Percentiles rank a stretch among this genome's conserved stretches.
Conservation (phyloP, 2,888 invertebrate genomes). For the Zaprionus bogoriensis region DNA sequence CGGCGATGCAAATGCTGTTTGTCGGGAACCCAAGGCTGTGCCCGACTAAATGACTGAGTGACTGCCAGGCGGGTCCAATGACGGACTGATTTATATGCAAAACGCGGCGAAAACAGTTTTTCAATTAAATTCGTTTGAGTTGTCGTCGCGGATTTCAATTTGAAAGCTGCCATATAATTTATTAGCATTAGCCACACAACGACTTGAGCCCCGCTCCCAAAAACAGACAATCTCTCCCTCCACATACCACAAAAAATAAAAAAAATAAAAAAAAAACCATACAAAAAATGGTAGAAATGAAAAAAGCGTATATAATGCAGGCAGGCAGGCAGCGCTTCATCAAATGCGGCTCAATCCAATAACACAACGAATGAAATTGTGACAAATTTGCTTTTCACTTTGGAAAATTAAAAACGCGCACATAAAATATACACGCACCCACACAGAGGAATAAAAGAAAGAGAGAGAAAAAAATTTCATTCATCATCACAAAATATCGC, state of each 20-base stretch:
- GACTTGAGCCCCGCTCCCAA: constrained; percentile 48
- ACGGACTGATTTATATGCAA: constrained; percentile 71
- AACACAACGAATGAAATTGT: constrained; percentile 60
- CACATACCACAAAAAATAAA: constrained; percentile 14
- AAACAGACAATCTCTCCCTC: neutral
- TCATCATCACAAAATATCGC: constrained; percentile 66
- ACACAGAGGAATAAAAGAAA: constrained; percentile 13
- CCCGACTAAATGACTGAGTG: constrained; percentile 10
- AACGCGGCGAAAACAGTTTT: constrained; percentile 72
- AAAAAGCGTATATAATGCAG: constrained; percentile 48
- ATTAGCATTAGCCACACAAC: constrained; percentile 73
- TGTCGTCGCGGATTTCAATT: constrained; percentile 74
- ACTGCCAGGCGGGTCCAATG: constrained; percentile 10
- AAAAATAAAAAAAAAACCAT: constrained; percentile 11
- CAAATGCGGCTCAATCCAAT: constrained; percentile 74
- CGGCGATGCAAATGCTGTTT: constrained; percentile 52
- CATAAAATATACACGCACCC: constrained; percentile 47
- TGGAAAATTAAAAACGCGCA: constrained; percentile 70
- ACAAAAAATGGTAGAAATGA: constrained; percentile 21
- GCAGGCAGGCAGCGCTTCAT: constrained; percentile 56
- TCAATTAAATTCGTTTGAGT: constrained; percentile 75
- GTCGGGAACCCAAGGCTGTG: constrained; percentile 38
- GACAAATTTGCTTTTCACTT: constrained; percentile 76
- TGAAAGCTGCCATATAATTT: constrained; percentile 74
- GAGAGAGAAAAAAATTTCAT: constrained; percentile 46